Percentiles rank a stretch among this genome's conserved stretches.
phyloP scores from a whole-genome alignment of 2,113 vertebrate species.

The Mormoops blainvillei region DNA sequence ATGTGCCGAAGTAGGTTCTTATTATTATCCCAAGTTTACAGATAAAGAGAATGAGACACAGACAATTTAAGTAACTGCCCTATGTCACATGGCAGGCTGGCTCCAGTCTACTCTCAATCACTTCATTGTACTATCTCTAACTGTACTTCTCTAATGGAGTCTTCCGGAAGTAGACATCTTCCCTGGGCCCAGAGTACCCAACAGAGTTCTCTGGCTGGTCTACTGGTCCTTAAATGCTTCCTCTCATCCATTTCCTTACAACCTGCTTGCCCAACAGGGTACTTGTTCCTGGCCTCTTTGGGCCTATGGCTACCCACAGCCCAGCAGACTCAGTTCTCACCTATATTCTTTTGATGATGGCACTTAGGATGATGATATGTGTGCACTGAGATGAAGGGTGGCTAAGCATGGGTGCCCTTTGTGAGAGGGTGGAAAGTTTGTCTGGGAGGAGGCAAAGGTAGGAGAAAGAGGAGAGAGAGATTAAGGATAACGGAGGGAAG shows the following conservation, averaged over 20 bases:
- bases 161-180: background rate
- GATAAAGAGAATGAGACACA: background rate
- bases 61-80: background rate
- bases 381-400: background rate
- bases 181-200: background rate
- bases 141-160: background rate
- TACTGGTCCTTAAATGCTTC: background rate
- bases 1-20: background rate
- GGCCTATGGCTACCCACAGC: background rate
- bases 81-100: background rate
- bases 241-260: background rate
- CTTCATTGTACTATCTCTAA: background rate
- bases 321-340: background rate
- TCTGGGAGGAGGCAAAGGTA: background rate
- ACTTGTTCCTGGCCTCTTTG: background rate
- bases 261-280: background rate
- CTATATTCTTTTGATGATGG: background rate
- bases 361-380: background rate
- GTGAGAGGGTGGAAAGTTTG: background rate
- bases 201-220: background rate
- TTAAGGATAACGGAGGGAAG: background rate
- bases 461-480: background rate
- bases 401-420: background rate
- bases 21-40: constrained; percentile 24
- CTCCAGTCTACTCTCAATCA: background rate